Conservation (phyloP, 2,113 vertebrate species). For the Pithys albifrons region DNA sequence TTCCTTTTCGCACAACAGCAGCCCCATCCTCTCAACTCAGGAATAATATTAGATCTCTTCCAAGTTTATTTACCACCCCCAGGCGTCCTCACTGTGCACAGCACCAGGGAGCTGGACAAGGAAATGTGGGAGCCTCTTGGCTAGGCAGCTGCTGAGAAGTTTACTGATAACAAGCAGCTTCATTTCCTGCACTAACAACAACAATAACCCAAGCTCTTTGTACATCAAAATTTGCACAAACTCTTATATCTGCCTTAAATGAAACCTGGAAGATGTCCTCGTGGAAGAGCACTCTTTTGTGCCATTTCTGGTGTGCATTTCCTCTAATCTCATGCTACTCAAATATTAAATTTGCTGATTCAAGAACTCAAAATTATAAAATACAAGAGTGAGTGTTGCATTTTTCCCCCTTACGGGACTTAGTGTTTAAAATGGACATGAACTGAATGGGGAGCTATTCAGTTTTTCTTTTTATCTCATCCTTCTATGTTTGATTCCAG, state of each 20-base stretch:
- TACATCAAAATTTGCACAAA: not conserved
- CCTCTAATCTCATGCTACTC: not conserved
- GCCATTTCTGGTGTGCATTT: not conserved
- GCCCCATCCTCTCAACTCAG: not conserved
- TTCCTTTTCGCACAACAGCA: not conserved
- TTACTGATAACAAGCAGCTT: slow-evolving; percentile 31
- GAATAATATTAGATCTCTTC: not conserved
- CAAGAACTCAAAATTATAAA: not conserved
- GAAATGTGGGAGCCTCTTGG: not conserved
- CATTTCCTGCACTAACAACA: slow-evolving; percentile 29
- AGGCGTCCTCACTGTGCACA: not conserved
- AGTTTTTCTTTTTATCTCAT: slow-evolving; percentile 24
- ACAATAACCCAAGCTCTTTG: slow-evolving; percentile 5
- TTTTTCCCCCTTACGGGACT: not conserved
- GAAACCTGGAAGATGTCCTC: not conserved
- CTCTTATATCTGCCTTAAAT: not conserved
- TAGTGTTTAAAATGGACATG: not conserved
- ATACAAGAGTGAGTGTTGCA: not conserved
- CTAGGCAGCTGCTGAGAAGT: not conserved
- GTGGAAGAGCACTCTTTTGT: not conserved
- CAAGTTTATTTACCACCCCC: not conserved
- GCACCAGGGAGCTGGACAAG: not conserved
- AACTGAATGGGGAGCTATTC: not conserved
- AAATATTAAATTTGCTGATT: not conserved
- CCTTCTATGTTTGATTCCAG: slow-evolving; percentile 2